Base-by-base conservation (phyloP, 2,797 vertebrate species). In the Hozukius guyotensis region DNA sequence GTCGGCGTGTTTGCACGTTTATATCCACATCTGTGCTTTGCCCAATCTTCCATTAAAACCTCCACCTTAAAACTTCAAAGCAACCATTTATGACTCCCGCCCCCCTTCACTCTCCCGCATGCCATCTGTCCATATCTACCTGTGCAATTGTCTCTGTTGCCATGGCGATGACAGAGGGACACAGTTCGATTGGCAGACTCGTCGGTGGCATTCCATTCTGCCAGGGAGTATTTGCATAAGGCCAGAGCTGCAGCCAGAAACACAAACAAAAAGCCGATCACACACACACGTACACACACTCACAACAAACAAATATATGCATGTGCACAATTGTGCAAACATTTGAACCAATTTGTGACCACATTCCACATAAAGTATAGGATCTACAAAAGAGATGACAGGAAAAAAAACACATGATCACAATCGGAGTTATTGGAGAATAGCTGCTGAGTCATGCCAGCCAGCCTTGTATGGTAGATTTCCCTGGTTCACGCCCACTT, bases 141-240 rank as follows among this genome's bases (percentile, higher is more conserved):
- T 95, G 96, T 95, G 92, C 95, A 96, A 80, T 96, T 95, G 91
- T 92, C 87, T 85, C 76, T 42, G 92, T 94, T 89, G 87, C 93
- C 87, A 83, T 95, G 93, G 90, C 27, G 92, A 93, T 74, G 85
- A 62, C 94, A 95, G 78, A 46, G 18, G 25, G 93, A 83, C 78
- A 92, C 89, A 18, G 91, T 95, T 76, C 36, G 81, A 86, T 93
- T 94, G 83, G 80, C 78, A 5, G 93, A 49, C 53, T 76, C 78
- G 1, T 84, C 82, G 2, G 95, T 96, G 42, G 89, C 66, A 87
- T 96, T 96, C 93, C 93, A 89, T 61, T 94, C 93, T 53, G 95
- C 95, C 88, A 87, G 85, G 24, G 93, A 93, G 86, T 89, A 89
- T 95, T 95, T 95, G 92, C 93, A 95, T 73, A 96, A 85, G 87